Conservation (phyloP, 2,113 vertebrate genomes). For the Candoia aspera region DNA sequence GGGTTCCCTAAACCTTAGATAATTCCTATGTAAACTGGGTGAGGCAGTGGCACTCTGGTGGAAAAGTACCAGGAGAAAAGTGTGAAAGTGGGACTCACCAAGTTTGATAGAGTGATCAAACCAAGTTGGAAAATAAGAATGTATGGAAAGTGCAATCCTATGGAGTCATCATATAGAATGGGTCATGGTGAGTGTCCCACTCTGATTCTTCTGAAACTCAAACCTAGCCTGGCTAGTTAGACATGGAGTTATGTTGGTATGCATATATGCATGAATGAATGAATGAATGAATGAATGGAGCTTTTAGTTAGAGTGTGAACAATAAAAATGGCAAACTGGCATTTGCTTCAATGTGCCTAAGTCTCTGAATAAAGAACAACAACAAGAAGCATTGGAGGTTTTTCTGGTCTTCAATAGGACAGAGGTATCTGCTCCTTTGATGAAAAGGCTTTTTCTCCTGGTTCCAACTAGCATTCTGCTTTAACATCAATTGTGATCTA, state of each 20-base stretch:
- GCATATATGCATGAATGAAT: background rate
- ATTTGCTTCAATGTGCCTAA: background rate
- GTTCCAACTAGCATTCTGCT: background rate
- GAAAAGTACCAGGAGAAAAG: background rate
- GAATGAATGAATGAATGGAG: background rate
- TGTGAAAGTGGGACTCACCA: background rate
- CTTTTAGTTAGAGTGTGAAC: background rate
- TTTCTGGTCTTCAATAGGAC: background rate
- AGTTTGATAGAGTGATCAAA: background rate
- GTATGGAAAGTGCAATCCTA: background rate
- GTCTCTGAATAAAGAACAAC: background rate
- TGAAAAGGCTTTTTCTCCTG: background rate
- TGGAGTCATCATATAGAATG: background rate
- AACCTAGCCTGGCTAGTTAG: background rate
- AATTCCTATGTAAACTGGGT: background rate
- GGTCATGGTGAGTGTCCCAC: background rate
- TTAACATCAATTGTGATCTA: background rate
- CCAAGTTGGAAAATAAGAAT: background rate
- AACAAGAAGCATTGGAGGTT: background rate
- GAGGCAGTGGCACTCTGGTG: background rate
- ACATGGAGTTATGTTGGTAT: background rate
- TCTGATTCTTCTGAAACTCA: background rate
- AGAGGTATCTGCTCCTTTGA: background rate
- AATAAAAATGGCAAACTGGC: background rate
- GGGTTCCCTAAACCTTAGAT: background rate